Conservation (phyloP, 2,888 invertebrate species). For the Pseudococcus longispinus region DNA sequence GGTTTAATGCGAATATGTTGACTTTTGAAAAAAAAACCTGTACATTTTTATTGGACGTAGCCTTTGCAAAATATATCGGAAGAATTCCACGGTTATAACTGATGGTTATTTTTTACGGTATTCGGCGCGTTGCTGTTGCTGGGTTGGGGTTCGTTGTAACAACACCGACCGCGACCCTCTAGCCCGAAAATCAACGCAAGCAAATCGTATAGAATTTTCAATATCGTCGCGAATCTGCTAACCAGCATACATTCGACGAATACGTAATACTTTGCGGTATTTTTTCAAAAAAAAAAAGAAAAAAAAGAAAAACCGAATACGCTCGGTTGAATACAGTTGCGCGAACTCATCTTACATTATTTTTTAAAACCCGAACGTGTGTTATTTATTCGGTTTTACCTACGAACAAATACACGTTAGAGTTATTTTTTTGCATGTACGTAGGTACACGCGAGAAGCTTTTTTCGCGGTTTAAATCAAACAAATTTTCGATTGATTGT, state of each 20-base stretch:
- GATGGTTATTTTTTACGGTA: slow-evolving; percentile 22
- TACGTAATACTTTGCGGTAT: neutral
- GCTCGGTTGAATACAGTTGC: neutral
- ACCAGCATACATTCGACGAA: neutral
- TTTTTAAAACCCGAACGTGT: neutral
- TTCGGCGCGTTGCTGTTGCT: neutral
- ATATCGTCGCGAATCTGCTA: neutral
- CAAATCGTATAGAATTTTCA: slow-evolving; percentile 17
- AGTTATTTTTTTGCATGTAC: neutral
- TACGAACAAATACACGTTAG: neutral
- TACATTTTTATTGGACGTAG: slow-evolving; percentile 21
- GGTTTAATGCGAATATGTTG: slow-evolving; percentile 21
- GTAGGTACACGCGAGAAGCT: neutral
- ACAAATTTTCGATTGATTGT: slow-evolving; percentile 16
- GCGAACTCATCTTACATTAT: slow-evolving; percentile 6
- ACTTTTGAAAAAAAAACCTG: slow-evolving; percentile 2
- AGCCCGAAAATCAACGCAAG: slow-evolving; percentile 2
- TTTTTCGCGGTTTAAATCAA: neutral
- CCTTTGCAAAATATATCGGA: slow-evolving; percentile 16
- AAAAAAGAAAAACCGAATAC: too few relatives aligned
- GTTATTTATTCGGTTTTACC: neutral
- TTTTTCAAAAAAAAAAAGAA: neutral
- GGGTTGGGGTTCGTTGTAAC: neutral
- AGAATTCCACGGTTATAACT: slow-evolving; percentile 30
- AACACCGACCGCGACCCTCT: neutral